A percentile compares a stretch with the other conserved stretches of the same genome.
phyloP scores from a whole-genome alignment of 2,888 invertebrate genomes.

The Pyralis farinalis region DNA sequence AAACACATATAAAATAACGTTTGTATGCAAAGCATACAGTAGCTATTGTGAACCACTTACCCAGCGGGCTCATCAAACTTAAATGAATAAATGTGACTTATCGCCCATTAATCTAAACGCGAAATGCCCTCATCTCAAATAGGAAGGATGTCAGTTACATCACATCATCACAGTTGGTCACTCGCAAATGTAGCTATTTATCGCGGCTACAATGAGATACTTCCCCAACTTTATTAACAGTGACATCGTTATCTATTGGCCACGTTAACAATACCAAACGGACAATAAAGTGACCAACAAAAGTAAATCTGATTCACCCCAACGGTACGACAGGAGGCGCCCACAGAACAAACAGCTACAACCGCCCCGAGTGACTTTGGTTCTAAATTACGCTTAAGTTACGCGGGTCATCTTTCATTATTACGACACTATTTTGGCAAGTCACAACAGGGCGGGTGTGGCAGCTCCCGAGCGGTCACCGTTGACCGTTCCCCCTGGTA shows the following conservation, averaged over 20 bases:
- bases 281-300: slow-evolving; percentile 67
- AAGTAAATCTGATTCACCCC: slow-evolving; percentile 68
- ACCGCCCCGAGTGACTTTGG: slow-evolving; percentile 53
- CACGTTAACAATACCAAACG: slow-evolving; percentile 46
- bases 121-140: slow-evolving; percentile 9
- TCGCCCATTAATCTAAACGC: not conserved
- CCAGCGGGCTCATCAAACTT: too few relatives aligned
- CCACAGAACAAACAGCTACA: slow-evolving; percentile 56
- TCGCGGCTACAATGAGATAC: slow-evolving; percentile 39
- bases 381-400: slow-evolving; percentile 70
- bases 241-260: slow-evolving; percentile 48
- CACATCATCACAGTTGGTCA: slow-evolving; percentile 3
- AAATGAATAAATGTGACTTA: too few relatives aligned
- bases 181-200: slow-evolving; percentile 25
- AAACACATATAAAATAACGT: too few relatives aligned
- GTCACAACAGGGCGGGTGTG: slow-evolving; percentile 72
- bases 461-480: slow-evolving; percentile 42
- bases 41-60: too few relatives aligned
- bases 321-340: slow-evolving; percentile 45
- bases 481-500: slow-evolving; percentile 51
- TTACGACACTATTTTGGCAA: slow-evolving; percentile 78
- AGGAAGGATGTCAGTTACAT: slow-evolving; percentile 10
- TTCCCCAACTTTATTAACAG: slow-evolving; percentile 42
- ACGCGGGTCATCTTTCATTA: slow-evolving; percentile 74
- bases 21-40: too few relatives aligned